Evolutionary conservation across 2,113 vertebrate species (phyloP), one percentile per base, ranked within the genome.

Genomic region (Periophthalmus modestus): DNA sequence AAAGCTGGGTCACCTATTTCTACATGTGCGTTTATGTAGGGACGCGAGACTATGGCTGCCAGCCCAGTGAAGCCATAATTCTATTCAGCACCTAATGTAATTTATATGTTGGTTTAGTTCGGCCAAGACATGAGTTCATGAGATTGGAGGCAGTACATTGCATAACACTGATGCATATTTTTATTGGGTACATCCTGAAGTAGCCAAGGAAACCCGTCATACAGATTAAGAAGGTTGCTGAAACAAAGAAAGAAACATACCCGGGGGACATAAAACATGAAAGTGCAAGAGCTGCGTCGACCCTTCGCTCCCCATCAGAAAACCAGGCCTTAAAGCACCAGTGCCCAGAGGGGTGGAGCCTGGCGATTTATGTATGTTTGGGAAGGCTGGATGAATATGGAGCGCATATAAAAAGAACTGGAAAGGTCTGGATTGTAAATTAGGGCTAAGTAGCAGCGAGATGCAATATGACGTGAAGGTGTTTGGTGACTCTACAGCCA

Each of bases 1-100:
- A 66, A 33, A 80, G 62, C 74, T 34, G 6, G 68, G 54, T 67
- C 71, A 71, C 80, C 80, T 73, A 74, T 86, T 85, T 75, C 59
- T 83, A 48, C 76, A 66, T 83, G 72, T 68, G 82, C 78, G 76
- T 83, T 78, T 78, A 77, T 78, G 78, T 70, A 43, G 36, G 62
- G 85, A 73, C 19, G 73, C 15, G 48, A 80, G 75, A 54, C 24
- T 33, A 48, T 71, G 74, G 85, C 87, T 66, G 71, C 68, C 77
- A 82, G 81, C 83, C 62, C 75, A 83, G 52, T 62, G 16, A 68
- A 76, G 84, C 86, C 87, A 87, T 76, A 80, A 89, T 90, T 91
- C 82, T 84, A 68, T 59, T 69, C 39, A 66, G 57, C 65, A 74
- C 86, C 77, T 82, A 85, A 63, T 14, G 47, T 86, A 83, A 90